Conservation (phyloP, 2,113 vertebrate species). For the Ceratotherium simum region DNA sequence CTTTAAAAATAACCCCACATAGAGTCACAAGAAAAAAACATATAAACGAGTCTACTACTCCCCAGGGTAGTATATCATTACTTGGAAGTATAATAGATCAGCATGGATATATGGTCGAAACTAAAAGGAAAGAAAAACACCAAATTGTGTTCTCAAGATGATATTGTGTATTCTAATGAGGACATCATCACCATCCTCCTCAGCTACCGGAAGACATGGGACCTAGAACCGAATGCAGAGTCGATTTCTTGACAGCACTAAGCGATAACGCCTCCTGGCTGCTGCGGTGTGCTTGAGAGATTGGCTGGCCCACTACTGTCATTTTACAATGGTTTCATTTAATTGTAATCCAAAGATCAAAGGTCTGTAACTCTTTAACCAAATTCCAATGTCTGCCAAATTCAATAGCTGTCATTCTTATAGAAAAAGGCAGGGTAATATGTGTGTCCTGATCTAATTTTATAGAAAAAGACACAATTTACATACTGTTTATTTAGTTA, state of each 20-base stretch:
- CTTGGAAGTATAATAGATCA: neutral
- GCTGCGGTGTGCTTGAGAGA: conserved; percentile 80
- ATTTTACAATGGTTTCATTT: conserved; percentile 87
- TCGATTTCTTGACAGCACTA: conserved; percentile 47
- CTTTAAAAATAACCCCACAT: rapidly evolving
- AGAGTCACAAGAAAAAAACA: rapidly evolving
- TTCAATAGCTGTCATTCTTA: conserved; percentile 98
- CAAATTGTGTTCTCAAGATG: neutral
- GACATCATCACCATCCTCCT: neutral
- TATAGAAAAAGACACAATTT: conserved; percentile 97
- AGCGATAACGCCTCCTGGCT: conserved; percentile 79
- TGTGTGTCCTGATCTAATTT: conserved; percentile 99
- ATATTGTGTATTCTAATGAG: conserved; percentile 42
- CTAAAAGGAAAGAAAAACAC: neutral
- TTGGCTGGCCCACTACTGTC: conserved; percentile 85
- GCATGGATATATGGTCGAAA: rapidly evolving
- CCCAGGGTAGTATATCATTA: neutral
- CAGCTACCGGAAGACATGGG: neutral
- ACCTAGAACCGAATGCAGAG: neutral
- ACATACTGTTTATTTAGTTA: conserved; percentile 99
- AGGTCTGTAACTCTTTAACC: conserved; percentile 99
- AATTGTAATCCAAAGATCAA: conserved; percentile 95
- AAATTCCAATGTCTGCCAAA: conserved; percentile 98
- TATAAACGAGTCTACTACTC: neutral
- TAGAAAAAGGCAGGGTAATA: conserved; percentile 95